Evolutionary conservation across 2,797 vertebrate species (phyloP), one percentile per base, ranked within the genome.

Genomic region (Poliocrania exsul): DNA sequence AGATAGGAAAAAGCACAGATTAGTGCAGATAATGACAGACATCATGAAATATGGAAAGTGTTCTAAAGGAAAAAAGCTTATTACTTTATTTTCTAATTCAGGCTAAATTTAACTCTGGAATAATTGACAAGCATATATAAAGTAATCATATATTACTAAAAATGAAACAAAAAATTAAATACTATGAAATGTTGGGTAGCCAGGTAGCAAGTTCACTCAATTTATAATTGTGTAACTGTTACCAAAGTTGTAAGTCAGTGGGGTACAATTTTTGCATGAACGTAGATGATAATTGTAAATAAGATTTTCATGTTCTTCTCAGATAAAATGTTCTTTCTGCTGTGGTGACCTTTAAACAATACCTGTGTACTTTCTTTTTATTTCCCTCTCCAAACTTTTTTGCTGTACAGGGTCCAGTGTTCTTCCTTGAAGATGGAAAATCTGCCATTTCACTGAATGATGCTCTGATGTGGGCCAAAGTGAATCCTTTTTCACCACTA

Each of bases 401-500:
- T 91, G 24, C 57, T 58, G 29, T 71, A 11, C 96, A 99, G 99
- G 99, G 99, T 61, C 99, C 99, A 5, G 99, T 99, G 62, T 99
- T 98, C 97, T 98, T 99, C 90, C 98, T 99, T 64, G 99, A 99
- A 97, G 99, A 99, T 26, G 98, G 99, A 50, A 99, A 99, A 96
- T 99, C 99, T 6, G 97, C 98, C 7, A 97, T 99, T 97, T 99
- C 99, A 18, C 97, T 99, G 72, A 99, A 99, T 16, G 99, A 99
- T 66, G 99, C 99, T 69, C 96, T 99, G 86, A 99, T 99, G 99
- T 99, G 99, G 99, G 99, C 99, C 49, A 99, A 99, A 95, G 99
- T 99, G 83, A 99, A 99, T 94, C 99, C 99, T 10, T 99, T 99
- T 96, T 99, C 99, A 70, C 99, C 99, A 4, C 97, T 99, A 92